Base-by-base conservation (phyloP, 1,140 invertebrate species). In the Samia ricini region DNA sequence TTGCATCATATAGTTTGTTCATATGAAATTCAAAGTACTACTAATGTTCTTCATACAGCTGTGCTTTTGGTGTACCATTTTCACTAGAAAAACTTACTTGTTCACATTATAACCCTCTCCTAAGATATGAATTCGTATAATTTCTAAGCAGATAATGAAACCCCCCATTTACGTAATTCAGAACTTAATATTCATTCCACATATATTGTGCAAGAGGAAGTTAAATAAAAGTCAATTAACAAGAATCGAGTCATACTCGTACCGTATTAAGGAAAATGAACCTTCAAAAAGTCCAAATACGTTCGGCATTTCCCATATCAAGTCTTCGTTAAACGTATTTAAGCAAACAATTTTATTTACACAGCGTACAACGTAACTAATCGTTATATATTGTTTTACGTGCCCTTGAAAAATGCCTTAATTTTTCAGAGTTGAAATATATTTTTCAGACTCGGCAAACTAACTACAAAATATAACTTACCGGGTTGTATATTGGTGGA, bases 401-500 rank as follows among this genome's bases (percentile, higher is more conserved):
- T 68, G 76, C 69, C 81, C 79, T 83, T 83, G 74, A 74, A 63
- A 64, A 63, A 48, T n/a, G n/a, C 3, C 33, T 42, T 15, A 15
- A 42, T 42, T 42, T 42, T 42, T 42, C 33, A 42, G 33, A 15
- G 33, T 15, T 15, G 12, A 42, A 42, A 1, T 1, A 15, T 42
- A 42, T 42, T 15, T 42, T 42, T 7, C n/a, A 12, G 15, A 15
- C n/a, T 15, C n/a, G 4, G 26, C 26, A 4, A 26, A n/a, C n/a
- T n/a, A 26, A 42, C n/a, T 42, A 42, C 10, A 42, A 42, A 42
- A 42, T 42, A 15, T 42, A 15, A 42, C 84, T 81, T 71, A 88
- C 85, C 52, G 83, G 83, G 63, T 76, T 84, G 68, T 84, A 88
- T 19, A 88, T 83, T n/a, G 85, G 79, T 60, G 69, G 67, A 57